These are phyloP conservation scores for Corydoras sp. DNA, from an alignment of 2,113 vertebrate species.

Conservation along the genomic window DNA sequence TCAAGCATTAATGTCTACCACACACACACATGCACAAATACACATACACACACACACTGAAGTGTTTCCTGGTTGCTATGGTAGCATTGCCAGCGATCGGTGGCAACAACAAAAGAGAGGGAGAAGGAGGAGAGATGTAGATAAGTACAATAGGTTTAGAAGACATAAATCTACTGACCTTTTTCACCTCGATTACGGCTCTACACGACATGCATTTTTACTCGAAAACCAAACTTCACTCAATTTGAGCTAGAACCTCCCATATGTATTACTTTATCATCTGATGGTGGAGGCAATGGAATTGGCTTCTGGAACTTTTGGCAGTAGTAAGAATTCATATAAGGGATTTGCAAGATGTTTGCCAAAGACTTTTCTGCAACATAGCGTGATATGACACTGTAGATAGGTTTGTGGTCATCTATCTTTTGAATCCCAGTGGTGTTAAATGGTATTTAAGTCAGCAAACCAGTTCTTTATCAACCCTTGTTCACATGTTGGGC, in stretches of 20 bases:
- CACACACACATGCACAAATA: conserved; percentile 17
- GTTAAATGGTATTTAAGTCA: too few species aligned
- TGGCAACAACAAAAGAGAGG: conserved; percentile 66
- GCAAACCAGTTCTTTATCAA: too few species aligned
- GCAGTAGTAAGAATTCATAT: too few species aligned
- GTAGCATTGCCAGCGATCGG: conserved; percentile 59
- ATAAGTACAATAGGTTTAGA: conserved; percentile 10
- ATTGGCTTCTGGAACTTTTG: too few species aligned
- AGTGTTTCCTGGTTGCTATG: conserved; percentile 76
- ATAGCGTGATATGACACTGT: too few species aligned
- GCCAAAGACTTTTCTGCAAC: too few species aligned
- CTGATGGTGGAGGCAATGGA: too few species aligned
- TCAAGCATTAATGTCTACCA: conserved; percentile 13
- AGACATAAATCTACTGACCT: conserved; percentile 21
- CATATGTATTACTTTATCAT: too few species aligned
- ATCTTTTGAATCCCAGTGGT: too few species aligned
- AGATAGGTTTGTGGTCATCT: too few species aligned
- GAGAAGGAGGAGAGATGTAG: conserved; percentile 4
- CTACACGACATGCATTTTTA: conserved; percentile 8
- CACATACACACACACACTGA: conserved; percentile 42
- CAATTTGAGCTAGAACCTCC: not conserved
- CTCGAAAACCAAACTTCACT: not conserved
- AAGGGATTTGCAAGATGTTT: too few species aligned
- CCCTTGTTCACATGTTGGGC: too few species aligned
- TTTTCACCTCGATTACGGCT: not conserved